These are phyloP conservation scores for Limnephilus lunatus DNA, from an alignment of 2,888 invertebrate genomes.

Conservation along the genomic window DNA sequence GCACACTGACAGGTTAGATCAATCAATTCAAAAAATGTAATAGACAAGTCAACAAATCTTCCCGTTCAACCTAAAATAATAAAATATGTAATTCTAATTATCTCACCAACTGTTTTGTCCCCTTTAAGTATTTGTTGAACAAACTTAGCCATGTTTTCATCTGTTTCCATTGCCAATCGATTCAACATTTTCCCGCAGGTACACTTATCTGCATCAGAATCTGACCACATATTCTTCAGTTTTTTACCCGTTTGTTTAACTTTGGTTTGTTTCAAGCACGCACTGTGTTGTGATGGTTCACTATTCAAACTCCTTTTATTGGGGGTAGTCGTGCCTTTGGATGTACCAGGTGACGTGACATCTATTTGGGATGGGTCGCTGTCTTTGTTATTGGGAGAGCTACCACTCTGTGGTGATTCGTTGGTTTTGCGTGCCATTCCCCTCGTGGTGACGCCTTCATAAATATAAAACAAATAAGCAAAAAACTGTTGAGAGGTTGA, in stretches of 20 bases:
- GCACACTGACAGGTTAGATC: neutral
- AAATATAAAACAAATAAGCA: neutral
- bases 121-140: neutral
- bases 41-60: neutral
- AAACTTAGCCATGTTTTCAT: neutral
- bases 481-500: neutral
- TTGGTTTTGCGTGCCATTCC: slow-evolving; percentile 47
- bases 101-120: neutral
- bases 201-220: slow-evolving; percentile 13
- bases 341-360: neutral
- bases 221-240: neutral
- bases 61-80: neutral
- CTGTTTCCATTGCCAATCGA: neutral
- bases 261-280: neutral
- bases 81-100: neutral
- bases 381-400: neutral
- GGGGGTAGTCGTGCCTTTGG: neutral
- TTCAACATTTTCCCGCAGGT: slow-evolving; percentile 41
- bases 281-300: neutral
- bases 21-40: neutral
- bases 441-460: slow-evolving; percentile 54
- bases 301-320: neutral
- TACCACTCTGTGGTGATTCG: neutral
- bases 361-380: neutral
- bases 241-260: slow-evolving; percentile 9